phyloP scores from a whole-genome alignment of 2,113 vertebrate species.

The Pseudopipra pipra region DNA sequence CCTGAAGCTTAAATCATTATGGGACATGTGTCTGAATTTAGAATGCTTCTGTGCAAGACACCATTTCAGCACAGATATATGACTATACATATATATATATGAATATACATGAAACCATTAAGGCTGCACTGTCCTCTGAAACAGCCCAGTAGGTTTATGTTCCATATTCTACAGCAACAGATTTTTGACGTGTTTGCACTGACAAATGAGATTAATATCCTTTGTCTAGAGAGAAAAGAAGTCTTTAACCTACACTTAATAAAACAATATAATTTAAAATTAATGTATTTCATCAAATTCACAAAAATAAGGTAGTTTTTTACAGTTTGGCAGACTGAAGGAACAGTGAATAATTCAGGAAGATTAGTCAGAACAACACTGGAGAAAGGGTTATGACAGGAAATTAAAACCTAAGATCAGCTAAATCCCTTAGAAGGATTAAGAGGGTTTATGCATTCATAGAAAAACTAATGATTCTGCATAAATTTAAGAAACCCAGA shows the following conservation, averaged over 20 bases:
- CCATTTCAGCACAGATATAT: neutral
- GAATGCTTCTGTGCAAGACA: neutral
- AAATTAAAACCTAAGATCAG: neutral
- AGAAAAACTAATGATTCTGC: neutral
- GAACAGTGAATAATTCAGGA: neutral
- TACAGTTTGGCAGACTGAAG: neutral
- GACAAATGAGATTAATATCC: neutral
- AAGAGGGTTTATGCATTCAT: neutral
- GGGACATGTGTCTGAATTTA: neutral
- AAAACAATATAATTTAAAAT: neutral
- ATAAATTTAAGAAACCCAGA: neutral
- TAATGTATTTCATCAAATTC: neutral
- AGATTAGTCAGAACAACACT: neutral
- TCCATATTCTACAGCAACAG: neutral
- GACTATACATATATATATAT: neutral
- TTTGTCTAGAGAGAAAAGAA: neutral
- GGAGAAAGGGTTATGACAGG: neutral
- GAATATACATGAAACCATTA: neutral
- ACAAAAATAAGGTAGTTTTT: neutral
- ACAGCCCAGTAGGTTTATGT: neutral
- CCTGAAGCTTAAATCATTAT: neutral
- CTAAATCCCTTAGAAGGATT: neutral
- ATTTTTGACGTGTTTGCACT: neutral
- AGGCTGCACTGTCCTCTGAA: neutral
- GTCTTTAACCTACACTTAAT: neutral